Evolutionary conservation across 2,113 vertebrate genomes (phyloP).

Genomic region (Procavia capensis): DNA sequence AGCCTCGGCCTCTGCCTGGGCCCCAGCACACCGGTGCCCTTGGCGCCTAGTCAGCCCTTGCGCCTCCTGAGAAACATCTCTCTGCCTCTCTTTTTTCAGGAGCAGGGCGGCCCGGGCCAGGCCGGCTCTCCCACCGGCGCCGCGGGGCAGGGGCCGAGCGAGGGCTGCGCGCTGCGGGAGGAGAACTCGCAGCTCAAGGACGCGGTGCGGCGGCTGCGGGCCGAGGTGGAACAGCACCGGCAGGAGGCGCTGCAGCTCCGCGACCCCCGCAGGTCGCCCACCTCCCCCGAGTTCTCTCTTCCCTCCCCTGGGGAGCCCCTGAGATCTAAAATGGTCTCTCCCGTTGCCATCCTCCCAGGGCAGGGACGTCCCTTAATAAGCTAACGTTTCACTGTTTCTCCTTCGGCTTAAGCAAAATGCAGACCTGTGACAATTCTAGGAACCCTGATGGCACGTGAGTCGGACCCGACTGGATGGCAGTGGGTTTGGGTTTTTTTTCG

Average conservation of each 20-base stretch:
- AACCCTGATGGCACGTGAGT: too few species aligned
- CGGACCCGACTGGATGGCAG: too few species aligned
- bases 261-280: slow-evolving; percentile 88
- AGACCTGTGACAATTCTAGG: not conserved
- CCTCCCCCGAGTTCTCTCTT: not conserved
- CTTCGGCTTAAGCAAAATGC: not conserved
- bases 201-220: slow-evolving; percentile 85
- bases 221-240: slow-evolving; percentile 88
- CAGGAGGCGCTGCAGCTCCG: slow-evolving; percentile 90
- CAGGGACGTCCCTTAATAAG: not conserved
- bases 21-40: not conserved
- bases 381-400: not conserved
- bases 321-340: not conserved
- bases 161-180: slow-evolving; percentile 88
- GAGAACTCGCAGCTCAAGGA: slow-evolving; percentile 92
- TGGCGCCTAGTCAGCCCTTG: not conserved
- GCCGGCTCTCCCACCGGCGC: slow-evolving; percentile 89
- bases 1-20: not conserved
- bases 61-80: not conserved
- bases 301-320: fast-evolving
- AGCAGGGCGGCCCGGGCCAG: slow-evolving; percentile 89
- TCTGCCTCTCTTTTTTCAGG: slow-evolving; percentile 84
- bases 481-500: too few species aligned
- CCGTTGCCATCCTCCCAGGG: not conserved
- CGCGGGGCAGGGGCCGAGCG: slow-evolving; percentile 88